phyloP scores from a whole-genome alignment of 2,888 invertebrate genomes.

The Norana najaformis region DNA sequence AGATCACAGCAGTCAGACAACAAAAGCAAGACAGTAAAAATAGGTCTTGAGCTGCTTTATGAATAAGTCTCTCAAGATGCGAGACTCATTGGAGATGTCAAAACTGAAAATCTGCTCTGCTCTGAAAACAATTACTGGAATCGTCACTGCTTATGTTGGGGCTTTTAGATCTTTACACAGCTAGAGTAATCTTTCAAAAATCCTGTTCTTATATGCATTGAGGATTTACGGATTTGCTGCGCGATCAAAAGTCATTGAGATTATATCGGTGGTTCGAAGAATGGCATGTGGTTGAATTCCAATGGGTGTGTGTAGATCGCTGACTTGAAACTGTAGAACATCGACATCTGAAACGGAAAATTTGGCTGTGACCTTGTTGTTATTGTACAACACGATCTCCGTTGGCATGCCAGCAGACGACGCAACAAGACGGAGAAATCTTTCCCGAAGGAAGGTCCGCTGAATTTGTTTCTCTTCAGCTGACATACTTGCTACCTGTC shows the following conservation, averaged over 20 bases:
- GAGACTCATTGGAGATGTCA: background rate
- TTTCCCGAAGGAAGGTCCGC: conserved; percentile 54
- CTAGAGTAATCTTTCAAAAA: background rate
- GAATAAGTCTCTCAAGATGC: too few species aligned
- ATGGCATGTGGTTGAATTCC: conserved; percentile 54
- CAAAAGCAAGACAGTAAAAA: too few species aligned
- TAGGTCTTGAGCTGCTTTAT: too few species aligned
- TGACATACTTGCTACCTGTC: conserved; percentile 3
- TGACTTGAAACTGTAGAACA: conserved; percentile 50
- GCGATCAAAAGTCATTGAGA: conserved; percentile 4
- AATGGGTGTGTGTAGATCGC: conserved; percentile 54
- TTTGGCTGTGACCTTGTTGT: conserved; percentile 50
- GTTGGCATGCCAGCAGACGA: conserved; percentile 48
- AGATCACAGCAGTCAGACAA: too few species aligned
- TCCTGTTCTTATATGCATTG: too few species aligned
- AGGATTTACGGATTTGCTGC: background rate
- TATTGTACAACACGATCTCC: conserved; percentile 50
- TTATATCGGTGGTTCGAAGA: conserved; percentile 51
- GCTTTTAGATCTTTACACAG: background rate
- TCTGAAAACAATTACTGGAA: background rate
- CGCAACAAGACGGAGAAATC: conserved; percentile 54
- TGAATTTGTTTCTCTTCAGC: conserved; percentile 30
- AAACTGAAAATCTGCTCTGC: too few species aligned
- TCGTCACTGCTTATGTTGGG: background rate
- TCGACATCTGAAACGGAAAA: conserved; percentile 51